These are phyloP conservation scores for Ceratitis capitata DNA, from an alignment of 1,140 invertebrate species.

Conservation along the genomic window DNA sequence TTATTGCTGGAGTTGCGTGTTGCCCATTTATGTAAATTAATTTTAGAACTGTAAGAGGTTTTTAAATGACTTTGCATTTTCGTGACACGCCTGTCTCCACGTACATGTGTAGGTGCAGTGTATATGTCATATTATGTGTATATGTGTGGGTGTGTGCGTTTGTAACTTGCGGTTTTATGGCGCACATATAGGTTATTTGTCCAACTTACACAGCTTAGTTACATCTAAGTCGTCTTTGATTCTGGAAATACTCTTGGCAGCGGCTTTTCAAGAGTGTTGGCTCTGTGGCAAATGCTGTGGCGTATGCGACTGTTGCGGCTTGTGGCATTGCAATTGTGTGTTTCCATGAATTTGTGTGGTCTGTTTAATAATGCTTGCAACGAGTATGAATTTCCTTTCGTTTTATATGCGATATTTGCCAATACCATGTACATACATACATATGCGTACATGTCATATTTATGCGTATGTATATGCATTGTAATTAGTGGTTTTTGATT, in stretches of 20 bases:
- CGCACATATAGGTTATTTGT: too few species aligned
- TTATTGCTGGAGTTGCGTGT: background rate
- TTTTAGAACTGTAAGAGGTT: background rate
- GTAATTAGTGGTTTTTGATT: background rate
- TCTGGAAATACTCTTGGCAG: background rate
- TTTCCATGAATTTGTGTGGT: background rate
- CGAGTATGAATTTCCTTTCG: background rate
- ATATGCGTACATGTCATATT: background rate
- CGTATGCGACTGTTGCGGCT: background rate
- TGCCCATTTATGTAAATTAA: background rate
- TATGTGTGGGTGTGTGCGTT: background rate
- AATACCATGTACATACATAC: background rate
- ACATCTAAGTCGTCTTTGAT: background rate
- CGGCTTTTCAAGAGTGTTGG: background rate
- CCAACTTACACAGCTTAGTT: too few species aligned
- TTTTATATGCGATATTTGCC: background rate
- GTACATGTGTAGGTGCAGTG: background rate
- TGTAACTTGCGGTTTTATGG: background rate
- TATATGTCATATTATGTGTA: background rate
- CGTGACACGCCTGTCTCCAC: background rate
- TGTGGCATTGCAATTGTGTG: background rate
- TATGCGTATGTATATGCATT: background rate
- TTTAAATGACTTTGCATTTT: background rate
- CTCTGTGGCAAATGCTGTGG: background rate
- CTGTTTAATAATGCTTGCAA: background rate